Conservation (phyloP, 1,140 invertebrate species). For the Sinella curviseta region DNA sequence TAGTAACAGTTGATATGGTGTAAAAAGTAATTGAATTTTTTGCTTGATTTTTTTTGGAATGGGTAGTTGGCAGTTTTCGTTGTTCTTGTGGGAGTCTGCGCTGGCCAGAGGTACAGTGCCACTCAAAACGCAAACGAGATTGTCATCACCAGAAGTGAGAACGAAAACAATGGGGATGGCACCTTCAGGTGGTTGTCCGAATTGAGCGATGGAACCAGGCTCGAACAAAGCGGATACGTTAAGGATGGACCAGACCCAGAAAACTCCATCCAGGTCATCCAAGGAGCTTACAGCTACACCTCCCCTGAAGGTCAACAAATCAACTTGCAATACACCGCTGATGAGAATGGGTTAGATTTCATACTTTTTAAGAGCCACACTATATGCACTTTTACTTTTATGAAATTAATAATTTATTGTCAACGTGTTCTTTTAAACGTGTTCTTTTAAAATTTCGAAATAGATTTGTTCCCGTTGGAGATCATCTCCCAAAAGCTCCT, state of each 20-base stretch:
- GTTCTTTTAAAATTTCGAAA: too few relatives aligned
- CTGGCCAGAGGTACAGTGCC: neutral
- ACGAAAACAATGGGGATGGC: conserved; percentile 1
- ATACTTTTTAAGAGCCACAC: too few relatives aligned
- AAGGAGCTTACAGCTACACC: conserved; percentile 63
- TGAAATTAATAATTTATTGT: too few relatives aligned
- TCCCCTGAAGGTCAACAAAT: conserved; percentile 71
- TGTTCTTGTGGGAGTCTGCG: neutral
- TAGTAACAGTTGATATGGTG: neutral
- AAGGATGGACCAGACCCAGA: neutral
- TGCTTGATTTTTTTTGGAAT: neutral
- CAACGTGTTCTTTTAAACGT: too few relatives aligned
- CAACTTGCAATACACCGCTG: conserved; percentile 72
- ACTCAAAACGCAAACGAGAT: neutral
- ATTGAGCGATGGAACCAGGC: neutral
- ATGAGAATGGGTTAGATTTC: conserved; percentile 69
- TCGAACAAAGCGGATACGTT: conserved; percentile 3
- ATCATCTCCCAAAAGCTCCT: conserved; percentile 73
- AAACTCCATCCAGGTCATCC: conserved; percentile 59
- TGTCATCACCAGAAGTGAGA: neutral
- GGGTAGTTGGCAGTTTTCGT: neutral
- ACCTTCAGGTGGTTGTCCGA: conserved; percentile 17
- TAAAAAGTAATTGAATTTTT: neutral
- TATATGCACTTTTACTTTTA: too few relatives aligned
- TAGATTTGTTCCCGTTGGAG: neutral